Evolutionary conservation across 92 coral and sea anemone genomes (phyloP).

Genomic region (Porites lobata): DNA sequence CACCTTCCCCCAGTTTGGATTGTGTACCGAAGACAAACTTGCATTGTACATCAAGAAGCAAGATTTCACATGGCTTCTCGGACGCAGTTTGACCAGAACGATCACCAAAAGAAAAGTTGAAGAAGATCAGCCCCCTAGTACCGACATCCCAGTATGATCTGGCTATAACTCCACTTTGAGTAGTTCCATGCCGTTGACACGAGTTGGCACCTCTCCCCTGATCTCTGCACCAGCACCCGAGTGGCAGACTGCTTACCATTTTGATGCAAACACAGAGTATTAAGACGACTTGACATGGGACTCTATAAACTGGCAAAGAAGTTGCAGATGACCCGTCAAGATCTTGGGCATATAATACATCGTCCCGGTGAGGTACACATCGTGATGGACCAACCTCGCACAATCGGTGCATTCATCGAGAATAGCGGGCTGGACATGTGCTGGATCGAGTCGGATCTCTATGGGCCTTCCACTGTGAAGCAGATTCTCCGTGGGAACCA

Average conservation of each 20-base stretch:
- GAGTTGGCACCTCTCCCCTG: conserved; percentile 33
- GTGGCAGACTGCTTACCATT: conserved; percentile 55
- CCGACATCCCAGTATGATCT: conserved; percentile 58
- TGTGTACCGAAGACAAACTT: conserved; percentile 54
- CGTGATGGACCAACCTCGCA: conserved; percentile 64
- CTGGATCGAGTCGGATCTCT: conserved; percentile 71
- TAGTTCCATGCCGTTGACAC: conserved; percentile 19
- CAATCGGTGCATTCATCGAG: conserved; percentile 40
- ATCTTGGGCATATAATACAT: conserved; percentile 42
- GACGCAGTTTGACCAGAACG: conserved; percentile 56
- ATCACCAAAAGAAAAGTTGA: conserved; percentile 31
- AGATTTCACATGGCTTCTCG: conserved; percentile 70
- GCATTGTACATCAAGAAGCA: conserved; percentile 39
- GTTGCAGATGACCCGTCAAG: conserved; percentile 57
- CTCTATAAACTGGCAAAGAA: conserved; percentile 66
- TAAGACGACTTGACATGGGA: conserved; percentile 57
- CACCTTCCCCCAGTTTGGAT: conserved; percentile 41
- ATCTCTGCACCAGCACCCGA: conserved; percentile 52
- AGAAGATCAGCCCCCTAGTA: conserved; percentile 31
- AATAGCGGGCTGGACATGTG: conserved; percentile 69
- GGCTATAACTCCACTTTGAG: conserved; percentile 61
- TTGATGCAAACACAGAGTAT: conserved; percentile 31
- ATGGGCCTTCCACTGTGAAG: conserved; percentile 72
- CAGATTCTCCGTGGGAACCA: conserved; percentile 71
- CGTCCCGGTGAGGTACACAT: conserved; percentile 76